Evolutionary conservation across 1,140 invertebrate species (phyloP).

Genomic region (Galleria mellonella): DNA sequence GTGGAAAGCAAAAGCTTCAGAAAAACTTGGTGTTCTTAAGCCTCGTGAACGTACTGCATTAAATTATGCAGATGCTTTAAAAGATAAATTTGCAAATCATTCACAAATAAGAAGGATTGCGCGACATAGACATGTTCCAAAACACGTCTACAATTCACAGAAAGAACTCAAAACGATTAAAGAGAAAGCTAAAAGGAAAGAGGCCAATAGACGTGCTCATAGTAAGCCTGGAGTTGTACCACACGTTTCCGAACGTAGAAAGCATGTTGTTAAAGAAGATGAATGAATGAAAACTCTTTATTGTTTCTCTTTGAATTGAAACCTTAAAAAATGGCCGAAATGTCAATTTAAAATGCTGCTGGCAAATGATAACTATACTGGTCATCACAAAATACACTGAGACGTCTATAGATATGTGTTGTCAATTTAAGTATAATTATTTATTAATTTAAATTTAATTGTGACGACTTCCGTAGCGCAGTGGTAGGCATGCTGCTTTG

Average conservation of each 20-base stretch:
- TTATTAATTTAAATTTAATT: no score
- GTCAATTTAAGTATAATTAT: no score
- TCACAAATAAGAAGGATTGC: slow-evolving; percentile 95
- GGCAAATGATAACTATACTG: no score
- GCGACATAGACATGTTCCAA: slow-evolving; percentile 96
- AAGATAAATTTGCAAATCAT: slow-evolving; percentile 94
- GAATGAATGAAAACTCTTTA: no score
- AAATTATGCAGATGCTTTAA: slow-evolving; percentile 90
- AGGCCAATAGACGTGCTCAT: slow-evolving; percentile 88
- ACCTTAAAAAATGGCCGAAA: no score
- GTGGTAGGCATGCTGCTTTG: no score
- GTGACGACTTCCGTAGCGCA: no score
- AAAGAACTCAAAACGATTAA: slow-evolving; percentile 85
- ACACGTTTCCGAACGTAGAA: slow-evolving; percentile 83
- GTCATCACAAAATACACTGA: no score
- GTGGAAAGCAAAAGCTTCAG: slow-evolving; percentile 98
- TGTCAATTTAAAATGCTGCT: no score
- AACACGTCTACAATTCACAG: slow-evolving; percentile 89
- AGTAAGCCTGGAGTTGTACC: slow-evolving; percentile 90
- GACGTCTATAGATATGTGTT: no score
- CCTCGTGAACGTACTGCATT: slow-evolving; percentile 91
- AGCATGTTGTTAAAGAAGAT: slow-evolving; percentile 84
- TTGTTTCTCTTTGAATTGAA: no score
- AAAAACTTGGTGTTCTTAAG: slow-evolving; percentile 94
- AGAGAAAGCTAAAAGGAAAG: slow-evolving; percentile 88